Evolutionary conservation across 2,113 vertebrate species (phyloP).

Genomic region (Formicarius rufipectus): DNA sequence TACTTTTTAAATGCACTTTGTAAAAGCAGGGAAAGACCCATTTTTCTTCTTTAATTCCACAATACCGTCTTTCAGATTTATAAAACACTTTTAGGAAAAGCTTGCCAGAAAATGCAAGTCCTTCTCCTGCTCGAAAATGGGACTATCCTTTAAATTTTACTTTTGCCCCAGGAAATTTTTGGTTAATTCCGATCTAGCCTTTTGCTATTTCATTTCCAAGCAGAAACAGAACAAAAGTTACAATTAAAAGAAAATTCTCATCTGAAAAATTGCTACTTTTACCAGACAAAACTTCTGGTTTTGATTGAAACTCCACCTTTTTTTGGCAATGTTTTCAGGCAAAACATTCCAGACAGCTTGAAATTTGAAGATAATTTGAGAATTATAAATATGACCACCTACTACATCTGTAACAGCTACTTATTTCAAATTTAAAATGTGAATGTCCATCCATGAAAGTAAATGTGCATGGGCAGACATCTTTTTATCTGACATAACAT

Average conservation of each 20-base stretch:
- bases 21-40: background rate
- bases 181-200: background rate
- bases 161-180: background rate
- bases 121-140: background rate
- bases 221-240: background rate
- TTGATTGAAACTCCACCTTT: background rate
- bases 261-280: background rate
- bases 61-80: background rate
- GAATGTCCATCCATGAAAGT: background rate
- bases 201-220: background rate
- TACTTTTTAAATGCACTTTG: background rate
- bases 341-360: constrained; percentile 12
- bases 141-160: background rate
- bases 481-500: background rate
- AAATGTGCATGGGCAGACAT: background rate
- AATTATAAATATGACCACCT: background rate
- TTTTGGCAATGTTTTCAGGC: background rate
- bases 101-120: background rate
- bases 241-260: background rate
- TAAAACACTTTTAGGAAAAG: background rate
- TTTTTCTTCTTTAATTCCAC: background rate
- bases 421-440: background rate
- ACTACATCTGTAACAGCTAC: background rate
- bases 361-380: constrained; percentile 18
- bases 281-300: background rate